Evolutionary conservation across 1,140 invertebrate genomes (phyloP).

Genomic region (Aporrectodea caliginosa): DNA sequence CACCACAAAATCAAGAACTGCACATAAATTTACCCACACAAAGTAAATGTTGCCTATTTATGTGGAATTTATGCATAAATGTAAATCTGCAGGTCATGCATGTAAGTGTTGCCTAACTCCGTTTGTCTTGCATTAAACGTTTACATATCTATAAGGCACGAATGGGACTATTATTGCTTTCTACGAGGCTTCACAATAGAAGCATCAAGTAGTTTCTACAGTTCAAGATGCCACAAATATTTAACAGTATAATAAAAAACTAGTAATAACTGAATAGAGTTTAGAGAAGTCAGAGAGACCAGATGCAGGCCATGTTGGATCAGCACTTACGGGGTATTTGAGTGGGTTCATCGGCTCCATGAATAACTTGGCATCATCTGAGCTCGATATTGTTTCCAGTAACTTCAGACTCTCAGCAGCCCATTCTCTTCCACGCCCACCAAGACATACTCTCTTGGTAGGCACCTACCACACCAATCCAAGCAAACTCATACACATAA

Average conservation of each 20-base stretch:
- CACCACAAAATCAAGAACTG: too few relatives aligned
- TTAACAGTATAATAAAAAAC: neutral
- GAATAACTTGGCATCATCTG: slow-evolving; percentile 24
- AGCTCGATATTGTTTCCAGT: slow-evolving; percentile 20
- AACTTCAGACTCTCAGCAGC: slow-evolving; percentile 21
- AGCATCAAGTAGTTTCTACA: neutral
- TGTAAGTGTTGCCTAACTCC: too few relatives aligned
- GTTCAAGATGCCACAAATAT: neutral
- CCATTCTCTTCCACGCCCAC: slow-evolving; percentile 24
- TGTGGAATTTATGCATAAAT: too few relatives aligned
- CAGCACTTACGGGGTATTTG: slow-evolving; percentile 28
- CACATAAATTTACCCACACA: too few relatives aligned
- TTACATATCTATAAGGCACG: too few relatives aligned
- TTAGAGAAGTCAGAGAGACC: neutral
- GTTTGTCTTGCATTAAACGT: too few relatives aligned
- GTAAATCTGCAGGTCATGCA: too few relatives aligned
- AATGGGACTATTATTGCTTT: too few relatives aligned
- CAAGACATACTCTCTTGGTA: slow-evolving; percentile 10
- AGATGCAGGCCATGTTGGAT: neutral
- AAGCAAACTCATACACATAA: too few relatives aligned
- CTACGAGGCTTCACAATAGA: too few relatives aligned
- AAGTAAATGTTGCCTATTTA: too few relatives aligned
- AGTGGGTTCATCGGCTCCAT: slow-evolving; percentile 23
- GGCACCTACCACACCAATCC: too few relatives aligned
- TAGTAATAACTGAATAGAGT: neutral